Evolutionary conservation across 2,888 invertebrate genomes (phyloP).

Genomic region (Cosmia trapezina): DNA sequence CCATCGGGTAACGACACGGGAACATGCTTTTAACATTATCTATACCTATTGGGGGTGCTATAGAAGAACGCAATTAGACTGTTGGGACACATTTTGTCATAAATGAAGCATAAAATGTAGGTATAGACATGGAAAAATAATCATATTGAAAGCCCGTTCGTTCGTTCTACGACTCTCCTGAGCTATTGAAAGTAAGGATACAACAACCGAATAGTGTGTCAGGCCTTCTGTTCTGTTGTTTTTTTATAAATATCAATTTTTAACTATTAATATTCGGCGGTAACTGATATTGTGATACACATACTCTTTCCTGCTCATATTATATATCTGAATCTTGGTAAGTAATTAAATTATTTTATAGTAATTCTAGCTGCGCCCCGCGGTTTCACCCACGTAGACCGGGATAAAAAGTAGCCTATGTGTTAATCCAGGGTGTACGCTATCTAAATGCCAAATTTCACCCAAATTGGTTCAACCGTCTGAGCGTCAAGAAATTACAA

Average conservation of each 20-base stretch:
- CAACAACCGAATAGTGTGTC: conserved; percentile 1
- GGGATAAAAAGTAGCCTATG: no score
- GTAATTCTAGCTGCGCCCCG: no score
- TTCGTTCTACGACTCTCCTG: conserved; percentile 38
- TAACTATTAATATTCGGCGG: not conserved
- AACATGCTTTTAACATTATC: conserved; percentile 68
- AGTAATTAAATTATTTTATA: not conserved
- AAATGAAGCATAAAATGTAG: conserved; percentile 65
- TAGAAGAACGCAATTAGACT: conserved; percentile 66
- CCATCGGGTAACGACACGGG: conserved; percentile 52
- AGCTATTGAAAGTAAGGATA: conserved; percentile 37
- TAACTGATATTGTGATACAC: not conserved
- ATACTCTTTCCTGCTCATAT: not conserved
- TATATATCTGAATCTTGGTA: not conserved
- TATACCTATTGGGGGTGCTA: conserved; percentile 57
- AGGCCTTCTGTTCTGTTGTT: not conserved
- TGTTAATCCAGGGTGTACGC: no score
- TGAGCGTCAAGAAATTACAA: no score
- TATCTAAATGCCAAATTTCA: no score
- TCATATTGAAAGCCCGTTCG: conserved; percentile 71
- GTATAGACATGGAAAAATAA: conserved; percentile 72
- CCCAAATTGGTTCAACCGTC: no score
- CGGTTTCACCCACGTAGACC: no score
- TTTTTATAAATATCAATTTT: not conserved
- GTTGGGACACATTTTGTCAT: conserved; percentile 70